Percentiles rank a stretch among this genome's conserved stretches.
Evolutionary conservation across 1,140 invertebrate species (phyloP).

Genomic region (Ceratina japonica): DNA sequence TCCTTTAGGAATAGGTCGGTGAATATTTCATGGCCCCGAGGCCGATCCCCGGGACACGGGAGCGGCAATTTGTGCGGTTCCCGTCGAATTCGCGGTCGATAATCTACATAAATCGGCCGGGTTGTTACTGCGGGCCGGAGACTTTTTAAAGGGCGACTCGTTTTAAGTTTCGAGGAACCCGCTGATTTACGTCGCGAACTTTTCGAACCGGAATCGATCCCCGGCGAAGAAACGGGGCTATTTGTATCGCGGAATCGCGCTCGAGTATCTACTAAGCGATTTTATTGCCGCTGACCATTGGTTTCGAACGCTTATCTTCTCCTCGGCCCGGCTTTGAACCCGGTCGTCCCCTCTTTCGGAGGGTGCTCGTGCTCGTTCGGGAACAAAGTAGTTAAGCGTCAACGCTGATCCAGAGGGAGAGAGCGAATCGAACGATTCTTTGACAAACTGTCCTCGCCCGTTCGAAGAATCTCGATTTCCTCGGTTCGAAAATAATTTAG

Average conservation of each 20-base stretch:
- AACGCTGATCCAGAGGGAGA: background rate
- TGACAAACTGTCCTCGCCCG: too few species aligned
- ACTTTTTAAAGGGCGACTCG: constrained; percentile 50
- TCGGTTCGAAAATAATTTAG: background rate
- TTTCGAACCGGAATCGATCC: constrained; percentile 18
- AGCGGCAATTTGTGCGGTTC: constrained; percentile 61
- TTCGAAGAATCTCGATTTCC: background rate
- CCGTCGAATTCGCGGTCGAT: constrained; percentile 55
- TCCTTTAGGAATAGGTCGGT: constrained; percentile 50
- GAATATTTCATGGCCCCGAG: constrained; percentile 60
- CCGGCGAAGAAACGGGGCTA: background rate
- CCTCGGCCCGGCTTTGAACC: background rate
- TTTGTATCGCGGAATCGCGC: constrained; percentile 42
- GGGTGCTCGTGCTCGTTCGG: background rate
- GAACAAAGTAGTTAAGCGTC: background rate
- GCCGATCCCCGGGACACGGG: constrained; percentile 16
- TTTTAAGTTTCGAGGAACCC: constrained; percentile 15
- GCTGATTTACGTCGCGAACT: constrained; percentile 53
- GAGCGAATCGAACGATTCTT: constrained; percentile 1
- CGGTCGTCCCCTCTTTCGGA: background rate
- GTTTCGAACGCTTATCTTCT: constrained; percentile 33
- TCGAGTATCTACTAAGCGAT: constrained; percentile 36
- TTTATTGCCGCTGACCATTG: constrained; percentile 44
- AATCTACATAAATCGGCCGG: constrained; percentile 66
- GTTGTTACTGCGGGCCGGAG: constrained; percentile 51